Conservation (phyloP, 2,113 vertebrate species). For the Pteronura brasiliensis region DNA sequence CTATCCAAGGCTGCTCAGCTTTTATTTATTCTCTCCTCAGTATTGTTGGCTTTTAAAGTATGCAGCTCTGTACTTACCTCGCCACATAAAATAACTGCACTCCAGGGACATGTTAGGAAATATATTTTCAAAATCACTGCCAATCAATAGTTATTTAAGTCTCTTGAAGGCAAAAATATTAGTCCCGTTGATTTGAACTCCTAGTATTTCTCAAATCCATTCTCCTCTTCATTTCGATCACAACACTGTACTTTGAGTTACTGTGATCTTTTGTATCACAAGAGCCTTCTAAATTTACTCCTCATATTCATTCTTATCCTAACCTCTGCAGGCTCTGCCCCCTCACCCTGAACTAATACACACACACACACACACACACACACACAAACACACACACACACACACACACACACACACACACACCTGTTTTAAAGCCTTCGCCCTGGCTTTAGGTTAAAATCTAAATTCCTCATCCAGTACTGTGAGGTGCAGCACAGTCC, state of each 20-base stretch:
- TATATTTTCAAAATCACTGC: constrained; percentile 27
- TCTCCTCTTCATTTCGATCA: background rate
- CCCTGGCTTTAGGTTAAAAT: background rate
- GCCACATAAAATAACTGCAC: constrained; percentile 31
- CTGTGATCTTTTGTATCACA: background rate
- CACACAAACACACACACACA: too few species aligned
- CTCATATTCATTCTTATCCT: background rate
- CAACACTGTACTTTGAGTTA: background rate
- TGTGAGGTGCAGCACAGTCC: background rate
- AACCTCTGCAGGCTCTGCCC: background rate
- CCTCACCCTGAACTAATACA: background rate
- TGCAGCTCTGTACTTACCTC: background rate
- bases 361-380: too few species aligned
- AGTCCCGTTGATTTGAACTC: background rate
- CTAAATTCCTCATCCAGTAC: background rate
- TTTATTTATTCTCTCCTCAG: constrained; percentile 15
- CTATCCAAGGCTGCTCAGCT: background rate
- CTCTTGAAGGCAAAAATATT: background rate
- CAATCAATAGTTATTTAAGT: constrained; percentile 32
- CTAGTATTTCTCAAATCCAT: background rate
- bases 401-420: too few species aligned
- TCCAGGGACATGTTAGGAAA: background rate
- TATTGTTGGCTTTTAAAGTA: constrained; percentile 27
- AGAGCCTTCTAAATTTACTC: background rate
- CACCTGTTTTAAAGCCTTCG: background rate